These are phyloP conservation scores for Mormyrops boulengeri DNA, from an alignment of 2,797 vertebrate genomes.

Conservation along the genomic window DNA sequence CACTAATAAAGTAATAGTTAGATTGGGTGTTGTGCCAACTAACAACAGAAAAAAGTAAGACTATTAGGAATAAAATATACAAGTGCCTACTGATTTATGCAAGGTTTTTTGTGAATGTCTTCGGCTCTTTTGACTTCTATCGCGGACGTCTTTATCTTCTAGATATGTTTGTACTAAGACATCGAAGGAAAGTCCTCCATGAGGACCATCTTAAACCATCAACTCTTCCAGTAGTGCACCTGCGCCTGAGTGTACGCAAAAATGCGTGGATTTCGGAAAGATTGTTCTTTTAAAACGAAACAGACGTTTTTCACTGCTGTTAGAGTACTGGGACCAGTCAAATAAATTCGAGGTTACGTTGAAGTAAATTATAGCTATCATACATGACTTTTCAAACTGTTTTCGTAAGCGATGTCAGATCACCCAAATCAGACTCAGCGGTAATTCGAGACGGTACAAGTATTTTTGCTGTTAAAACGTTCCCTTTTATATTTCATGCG, in stretches of 20 bases:
- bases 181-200: constrained; percentile 37
- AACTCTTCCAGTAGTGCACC: neutral
- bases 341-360: constrained; percentile 17
- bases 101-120: constrained; percentile 25
- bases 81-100: constrained; percentile 59
- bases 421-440: constrained; percentile 56
- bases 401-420: constrained; percentile 32
- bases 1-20: constrained; percentile 45
- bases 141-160: constrained; percentile 6
- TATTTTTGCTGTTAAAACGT: constrained; percentile 47
- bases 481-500: constrained; percentile 69
- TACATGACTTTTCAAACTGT: neutral
- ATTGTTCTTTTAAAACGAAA: neutral
- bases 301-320: constrained; percentile 36
- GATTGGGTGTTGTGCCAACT: constrained; percentile 33
- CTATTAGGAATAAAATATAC: constrained; percentile 11
- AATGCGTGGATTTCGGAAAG: neutral
- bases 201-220: constrained; percentile 42
- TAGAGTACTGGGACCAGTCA: constrained; percentile 56
- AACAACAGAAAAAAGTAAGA: constrained; percentile 21
- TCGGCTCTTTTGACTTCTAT: constrained; percentile 21
- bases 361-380: neutral
- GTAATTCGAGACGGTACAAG: constrained; percentile 46
- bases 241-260: neutral
- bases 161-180: constrained; percentile 10